These are phyloP conservation scores for Struthidea cinerea DNA, from an alignment of 2,113 vertebrate species.

Conservation along the genomic window DNA sequence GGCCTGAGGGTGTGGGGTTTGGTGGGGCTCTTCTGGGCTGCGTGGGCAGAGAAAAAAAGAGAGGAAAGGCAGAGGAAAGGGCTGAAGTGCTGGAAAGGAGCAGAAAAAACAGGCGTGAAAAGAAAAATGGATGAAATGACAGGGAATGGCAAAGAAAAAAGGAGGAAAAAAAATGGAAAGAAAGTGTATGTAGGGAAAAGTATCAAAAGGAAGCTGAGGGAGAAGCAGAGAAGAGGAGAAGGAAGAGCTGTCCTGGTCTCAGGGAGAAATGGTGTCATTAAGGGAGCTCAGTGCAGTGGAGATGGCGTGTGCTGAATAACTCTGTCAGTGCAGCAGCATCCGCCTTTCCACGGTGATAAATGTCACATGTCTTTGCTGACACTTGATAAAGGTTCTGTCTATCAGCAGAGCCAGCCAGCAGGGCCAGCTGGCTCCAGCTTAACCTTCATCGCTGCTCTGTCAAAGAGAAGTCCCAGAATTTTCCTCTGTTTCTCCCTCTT, in stretches of 20 bases:
- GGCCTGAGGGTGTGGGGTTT: neutral
- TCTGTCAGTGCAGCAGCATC: slow-evolving; percentile 51
- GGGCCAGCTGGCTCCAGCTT: slow-evolving; percentile 20
- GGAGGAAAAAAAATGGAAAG: fast-evolving
- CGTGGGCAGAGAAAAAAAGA: neutral
- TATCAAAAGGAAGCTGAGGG: neutral
- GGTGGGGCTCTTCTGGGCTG: neutral
- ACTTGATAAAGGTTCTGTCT: slow-evolving; percentile 68
- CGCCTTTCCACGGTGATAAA: slow-evolving; percentile 52
- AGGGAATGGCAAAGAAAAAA: neutral
- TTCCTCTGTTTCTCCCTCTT: neutral
- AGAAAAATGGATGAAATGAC: neutral
- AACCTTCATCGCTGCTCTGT: neutral
- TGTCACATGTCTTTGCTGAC: slow-evolving; percentile 66
- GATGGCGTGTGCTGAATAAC: slow-evolving; percentile 49
- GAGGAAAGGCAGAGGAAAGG: neutral
- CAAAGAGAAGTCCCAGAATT: neutral
- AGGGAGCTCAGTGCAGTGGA: slow-evolving; percentile 3
- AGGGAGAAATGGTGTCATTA: slow-evolving; percentile 21
- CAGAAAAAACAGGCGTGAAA: neutral
- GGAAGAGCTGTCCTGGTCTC: neutral
- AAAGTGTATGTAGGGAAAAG: neutral
- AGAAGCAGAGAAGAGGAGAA: neutral
- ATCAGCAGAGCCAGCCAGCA: neutral
- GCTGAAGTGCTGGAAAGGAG: neutral